These are phyloP conservation scores for Narcine bancroftii DNA, from an alignment of 2,113 vertebrate genomes.

Conservation along the genomic window DNA sequence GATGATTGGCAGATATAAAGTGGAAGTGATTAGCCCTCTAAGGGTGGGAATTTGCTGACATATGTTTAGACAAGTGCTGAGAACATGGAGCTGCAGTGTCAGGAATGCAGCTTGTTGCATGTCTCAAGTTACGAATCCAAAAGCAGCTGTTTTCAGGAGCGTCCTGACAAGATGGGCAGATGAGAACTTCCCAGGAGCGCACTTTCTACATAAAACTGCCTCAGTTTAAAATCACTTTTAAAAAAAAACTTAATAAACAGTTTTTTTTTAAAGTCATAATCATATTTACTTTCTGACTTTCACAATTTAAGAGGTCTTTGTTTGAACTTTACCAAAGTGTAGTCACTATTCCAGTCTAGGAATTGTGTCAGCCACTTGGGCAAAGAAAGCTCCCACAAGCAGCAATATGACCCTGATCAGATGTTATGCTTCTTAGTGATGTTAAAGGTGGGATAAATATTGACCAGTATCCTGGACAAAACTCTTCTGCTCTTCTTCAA, in stretches of 20 bases:
- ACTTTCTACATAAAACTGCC: neutral
- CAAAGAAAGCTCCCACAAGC: neutral
- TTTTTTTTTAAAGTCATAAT: too few relatives aligned
- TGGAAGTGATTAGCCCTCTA: neutral
- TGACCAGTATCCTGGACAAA: neutral
- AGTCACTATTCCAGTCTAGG: neutral
- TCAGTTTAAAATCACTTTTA: neutral
- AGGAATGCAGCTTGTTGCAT: neutral
- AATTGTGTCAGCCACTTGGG: neutral
- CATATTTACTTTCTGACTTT: neutral
- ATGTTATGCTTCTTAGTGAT: neutral
- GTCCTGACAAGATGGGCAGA: neutral
- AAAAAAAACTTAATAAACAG: too few relatives aligned
- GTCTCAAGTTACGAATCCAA: constrained; percentile 5
- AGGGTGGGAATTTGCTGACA: neutral
- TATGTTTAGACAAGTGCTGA: neutral
- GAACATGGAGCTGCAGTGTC: neutral
- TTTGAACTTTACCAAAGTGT: neutral
- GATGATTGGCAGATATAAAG: constrained; percentile 2
- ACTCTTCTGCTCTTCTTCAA: neutral
- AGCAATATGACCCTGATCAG: neutral
- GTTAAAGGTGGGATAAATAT: neutral
- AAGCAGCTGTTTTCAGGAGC: constrained; percentile 19
- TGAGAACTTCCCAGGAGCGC: neutral
- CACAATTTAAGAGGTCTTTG: neutral